Conservation (phyloP, 2,113 vertebrate genomes). For the human region GRCh38 chr5:104484001-104484500, state of each 20-base stretch:
- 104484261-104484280: slow-evolving; percentile 76
- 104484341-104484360: slow-evolving; percentile 77
- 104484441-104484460: slow-evolving; percentile 80
- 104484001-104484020: not conserved
- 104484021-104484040: not conserved
- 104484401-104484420: slow-evolving; percentile 75
- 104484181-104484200: slow-evolving; percentile 69
- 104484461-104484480: slow-evolving; percentile 71
- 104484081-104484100: not conserved
- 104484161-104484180: slow-evolving; percentile 51
- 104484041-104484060: not conserved
- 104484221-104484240: slow-evolving; percentile 78
- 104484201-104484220: slow-evolving; percentile 72
- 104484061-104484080: not conserved
- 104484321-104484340: slow-evolving; percentile 80
- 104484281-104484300: slow-evolving; percentile 80
- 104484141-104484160: slow-evolving; percentile 65
- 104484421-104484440: slow-evolving; percentile 78
- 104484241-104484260: slow-evolving; percentile 77
- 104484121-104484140: slow-evolving; percentile 46
- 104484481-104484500: slow-evolving; percentile 71
- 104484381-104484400: slow-evolving; percentile 76
- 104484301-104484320: slow-evolving; percentile 83
- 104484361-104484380: slow-evolving; percentile 80
- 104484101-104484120: slow-evolving; percentile 1